Evolutionary conservation across 30 jellyfish, hydroid and myxozoan genomes (phyloP).

Genomic region (Calvadosia cruxmelitensis): DNA sequence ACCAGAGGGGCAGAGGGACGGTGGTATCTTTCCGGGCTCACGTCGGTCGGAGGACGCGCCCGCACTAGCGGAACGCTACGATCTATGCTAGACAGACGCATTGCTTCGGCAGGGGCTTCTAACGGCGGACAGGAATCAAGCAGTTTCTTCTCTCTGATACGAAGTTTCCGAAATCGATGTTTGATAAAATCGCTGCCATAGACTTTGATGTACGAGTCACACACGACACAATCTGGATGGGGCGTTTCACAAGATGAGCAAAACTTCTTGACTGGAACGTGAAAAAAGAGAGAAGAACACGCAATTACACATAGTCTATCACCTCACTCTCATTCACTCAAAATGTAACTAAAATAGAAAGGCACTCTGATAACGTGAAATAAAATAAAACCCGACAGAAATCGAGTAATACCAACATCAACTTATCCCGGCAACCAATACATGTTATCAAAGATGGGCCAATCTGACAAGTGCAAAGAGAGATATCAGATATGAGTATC

Average conservation of each 20-base stretch:
- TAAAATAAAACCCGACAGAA: too few relatives aligned
- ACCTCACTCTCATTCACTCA: background rate
- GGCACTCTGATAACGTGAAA: too few relatives aligned
- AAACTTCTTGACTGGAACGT: background rate
- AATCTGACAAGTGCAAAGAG: too few relatives aligned
- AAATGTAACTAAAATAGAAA: too few relatives aligned
- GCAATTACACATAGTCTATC: background rate
- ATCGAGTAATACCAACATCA: too few relatives aligned
- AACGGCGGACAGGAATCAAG: background rate
- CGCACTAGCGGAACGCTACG: background rate
- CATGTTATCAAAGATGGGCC: too few relatives aligned
- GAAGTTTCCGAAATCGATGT: background rate
- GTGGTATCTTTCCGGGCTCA: background rate
- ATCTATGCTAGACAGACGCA: background rate
- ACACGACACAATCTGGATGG: background rate
- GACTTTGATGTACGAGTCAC: background rate
- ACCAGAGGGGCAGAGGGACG: background rate
- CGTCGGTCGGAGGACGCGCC: background rate
- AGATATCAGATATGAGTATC: too few relatives aligned
- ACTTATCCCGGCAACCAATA: too few relatives aligned
- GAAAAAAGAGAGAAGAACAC: background rate
- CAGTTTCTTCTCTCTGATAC: background rate
- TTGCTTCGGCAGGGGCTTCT: background rate
- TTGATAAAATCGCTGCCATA: background rate
- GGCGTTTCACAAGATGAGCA: background rate